A percentile compares a stretch with the other conserved stretches of the same genome.
These are phyloP conservation scores for Priapulus caudatus DNA, from an alignment of 2,888 invertebrate species.

Conservation along the genomic window DNA sequence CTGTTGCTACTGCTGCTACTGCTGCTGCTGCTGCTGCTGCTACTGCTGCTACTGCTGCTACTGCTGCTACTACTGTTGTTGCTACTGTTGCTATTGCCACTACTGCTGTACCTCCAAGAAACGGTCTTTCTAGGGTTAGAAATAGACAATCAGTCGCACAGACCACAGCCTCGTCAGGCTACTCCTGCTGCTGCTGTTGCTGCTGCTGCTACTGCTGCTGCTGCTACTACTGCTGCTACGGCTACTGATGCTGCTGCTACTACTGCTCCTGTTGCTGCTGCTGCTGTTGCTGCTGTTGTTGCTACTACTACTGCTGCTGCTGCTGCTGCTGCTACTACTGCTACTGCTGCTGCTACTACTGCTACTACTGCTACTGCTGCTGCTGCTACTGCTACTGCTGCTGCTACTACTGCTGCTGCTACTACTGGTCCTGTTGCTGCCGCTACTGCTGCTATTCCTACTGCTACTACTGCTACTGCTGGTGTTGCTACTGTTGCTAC, in stretches of 20 bases:
- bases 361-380: slow-evolving; percentile 11
- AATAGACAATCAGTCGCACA: no score
- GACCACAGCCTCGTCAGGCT: neutral
- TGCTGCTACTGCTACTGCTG: slow-evolving; percentile 11
- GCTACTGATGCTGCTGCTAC: no score
- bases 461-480: no score
- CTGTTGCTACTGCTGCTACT: slow-evolving; percentile 12
- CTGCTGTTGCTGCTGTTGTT: slow-evolving; percentile 9
- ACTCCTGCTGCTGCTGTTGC: slow-evolving; percentile 1
- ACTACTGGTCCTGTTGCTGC: slow-evolving; percentile 10
- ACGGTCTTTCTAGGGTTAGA: slow-evolving; percentile 9
- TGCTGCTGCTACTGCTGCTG: neutral
- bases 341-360: slow-evolving; percentile 13
- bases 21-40: slow-evolving; percentile 5
- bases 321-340: slow-evolving; percentile 10
- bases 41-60: slow-evolving; percentile 12
- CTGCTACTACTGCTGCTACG: no score
- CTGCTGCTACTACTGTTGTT: slow-evolving; percentile 11
- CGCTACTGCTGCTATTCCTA: slow-evolving; percentile 11
- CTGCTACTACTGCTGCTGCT: slow-evolving; percentile 12
- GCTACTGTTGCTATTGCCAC: slow-evolving; percentile 11
- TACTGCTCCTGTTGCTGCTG: slow-evolving; percentile 10
- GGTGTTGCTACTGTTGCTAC: slow-evolving; percentile 13
- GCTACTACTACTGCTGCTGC: slow-evolving; percentile 12
- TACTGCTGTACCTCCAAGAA: slow-evolving; percentile 13